These are phyloP conservation scores for Eulemur mongoz DNA, from an alignment of 2,797 vertebrate genomes.

Conservation along the genomic window DNA sequence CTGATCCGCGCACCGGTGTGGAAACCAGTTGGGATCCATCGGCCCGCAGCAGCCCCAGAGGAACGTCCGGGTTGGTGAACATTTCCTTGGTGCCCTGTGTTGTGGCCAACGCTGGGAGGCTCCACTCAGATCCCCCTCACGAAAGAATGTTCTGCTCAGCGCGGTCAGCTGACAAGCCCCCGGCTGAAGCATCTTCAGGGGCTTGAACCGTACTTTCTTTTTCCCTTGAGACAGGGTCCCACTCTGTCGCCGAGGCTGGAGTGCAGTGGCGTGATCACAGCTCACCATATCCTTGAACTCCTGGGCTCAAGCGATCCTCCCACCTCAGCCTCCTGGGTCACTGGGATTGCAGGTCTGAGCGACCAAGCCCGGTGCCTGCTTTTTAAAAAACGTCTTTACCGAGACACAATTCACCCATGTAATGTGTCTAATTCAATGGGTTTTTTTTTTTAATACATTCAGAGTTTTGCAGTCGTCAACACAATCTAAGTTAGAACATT, in stretches of 20 bases:
- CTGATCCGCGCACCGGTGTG: accelerated
- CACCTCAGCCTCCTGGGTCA: no score
- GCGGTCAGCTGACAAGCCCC: no score
- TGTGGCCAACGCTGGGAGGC: accelerated
- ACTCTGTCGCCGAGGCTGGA: neutral
- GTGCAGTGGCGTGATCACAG: neutral
- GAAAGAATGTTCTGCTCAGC: neutral
- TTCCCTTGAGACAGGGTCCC: no score
- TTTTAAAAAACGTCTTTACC: neutral
- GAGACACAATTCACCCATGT: neutral
- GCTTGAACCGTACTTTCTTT: neutral
- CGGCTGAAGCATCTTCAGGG: neutral
- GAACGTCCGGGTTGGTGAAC: neutral
- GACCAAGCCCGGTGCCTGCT: no score
- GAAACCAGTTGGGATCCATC: no score
- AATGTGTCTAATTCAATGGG: neutral
- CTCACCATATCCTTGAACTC: no score
- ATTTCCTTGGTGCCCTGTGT: neutral
- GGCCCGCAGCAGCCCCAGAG: no score
- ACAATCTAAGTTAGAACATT: neutral
- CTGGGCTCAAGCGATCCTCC: no score
- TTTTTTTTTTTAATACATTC: no score
- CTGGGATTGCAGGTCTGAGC: no score
- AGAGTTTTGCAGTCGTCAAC: no score
- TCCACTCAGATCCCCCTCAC: neutral